phyloP scores from a whole-genome alignment of 35 echinoderm and acorn worm species.

The Eucidaris tribuloides region DNA sequence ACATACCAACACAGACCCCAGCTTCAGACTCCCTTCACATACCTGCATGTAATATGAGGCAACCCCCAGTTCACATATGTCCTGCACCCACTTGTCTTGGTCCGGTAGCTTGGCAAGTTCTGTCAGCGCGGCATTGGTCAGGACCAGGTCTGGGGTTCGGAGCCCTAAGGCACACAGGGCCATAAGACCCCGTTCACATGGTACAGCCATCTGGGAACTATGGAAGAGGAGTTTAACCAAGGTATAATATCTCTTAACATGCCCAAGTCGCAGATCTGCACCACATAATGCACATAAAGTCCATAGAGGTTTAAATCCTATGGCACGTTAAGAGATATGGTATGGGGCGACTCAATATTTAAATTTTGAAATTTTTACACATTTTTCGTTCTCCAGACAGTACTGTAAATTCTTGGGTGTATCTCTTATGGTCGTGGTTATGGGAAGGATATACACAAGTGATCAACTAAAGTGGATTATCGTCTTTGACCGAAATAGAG shows the following conservation, averaged over 20 bases:
- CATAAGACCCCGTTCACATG: slow-evolving; percentile 53
- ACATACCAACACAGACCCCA: too few relatives aligned
- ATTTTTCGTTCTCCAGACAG: too few relatives aligned
- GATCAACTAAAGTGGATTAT: too few relatives aligned
- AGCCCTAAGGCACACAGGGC: slow-evolving; percentile 75
- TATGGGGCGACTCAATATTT: neutral
- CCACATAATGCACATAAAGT: too few relatives aligned
- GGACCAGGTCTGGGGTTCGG: slow-evolving; percentile 35
- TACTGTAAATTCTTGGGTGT: too few relatives aligned
- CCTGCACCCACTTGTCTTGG: neutral
- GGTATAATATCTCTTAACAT: too few relatives aligned
- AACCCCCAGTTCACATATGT: slow-evolving; percentile 7
- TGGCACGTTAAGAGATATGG: neutral
- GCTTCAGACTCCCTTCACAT: too few relatives aligned
- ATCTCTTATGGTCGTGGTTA: too few relatives aligned
- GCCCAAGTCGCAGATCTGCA: too few relatives aligned
- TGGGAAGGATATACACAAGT: too few relatives aligned
- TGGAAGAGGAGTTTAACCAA: neutral
- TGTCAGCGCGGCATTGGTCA: slow-evolving; percentile 68
- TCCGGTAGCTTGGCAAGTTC: slow-evolving; percentile 65
- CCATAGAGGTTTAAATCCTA: too few relatives aligned
- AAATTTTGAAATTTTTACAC: neutral
- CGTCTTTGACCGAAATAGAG: too few relatives aligned
- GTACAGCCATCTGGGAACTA: slow-evolving; percentile 76
- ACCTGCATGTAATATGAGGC: slow-evolving; percentile 44